These are phyloP conservation scores for Platycheirus albimanus DNA, from an alignment of 2,888 invertebrate genomes.

Conservation along the genomic window DNA sequence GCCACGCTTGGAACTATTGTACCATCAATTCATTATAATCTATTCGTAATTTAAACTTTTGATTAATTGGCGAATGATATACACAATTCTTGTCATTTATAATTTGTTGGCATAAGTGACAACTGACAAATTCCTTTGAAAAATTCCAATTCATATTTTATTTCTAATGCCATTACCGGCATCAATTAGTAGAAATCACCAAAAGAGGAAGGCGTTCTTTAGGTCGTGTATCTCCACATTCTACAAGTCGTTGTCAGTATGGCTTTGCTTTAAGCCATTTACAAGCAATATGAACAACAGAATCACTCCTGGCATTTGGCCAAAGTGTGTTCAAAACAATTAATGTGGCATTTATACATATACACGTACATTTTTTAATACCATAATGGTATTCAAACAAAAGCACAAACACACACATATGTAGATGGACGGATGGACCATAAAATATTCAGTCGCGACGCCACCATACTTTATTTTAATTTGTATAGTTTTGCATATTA, in stretches of 20 bases:
- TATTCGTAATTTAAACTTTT: no score
- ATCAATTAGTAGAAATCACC: slow-evolving; percentile 47
- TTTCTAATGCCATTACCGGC: no score
- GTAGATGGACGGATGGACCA: no score
- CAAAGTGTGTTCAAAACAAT: slow-evolving; percentile 61
- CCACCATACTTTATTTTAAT: neutral
- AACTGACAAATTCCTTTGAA: no score
- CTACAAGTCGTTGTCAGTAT: neutral
- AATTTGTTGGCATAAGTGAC: no score
- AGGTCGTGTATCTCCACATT: neutral
- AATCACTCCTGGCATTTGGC: slow-evolving; percentile 47
- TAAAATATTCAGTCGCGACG: slow-evolving; percentile 8
- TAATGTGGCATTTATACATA: slow-evolving; percentile 48
- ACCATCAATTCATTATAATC: no score
- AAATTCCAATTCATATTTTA: no score
- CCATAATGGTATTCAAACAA: neutral
- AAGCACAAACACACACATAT: no score
- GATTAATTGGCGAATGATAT: no score
- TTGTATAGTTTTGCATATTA: slow-evolving; percentile 48
- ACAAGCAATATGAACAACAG: slow-evolving; percentile 13
- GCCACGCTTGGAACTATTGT: no score
- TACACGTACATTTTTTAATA: neutral
- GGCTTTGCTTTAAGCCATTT: slow-evolving; percentile 33
- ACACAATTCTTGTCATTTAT: no score
- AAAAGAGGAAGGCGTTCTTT: slow-evolving; percentile 35